These are phyloP conservation scores for Amphiduros pacificus DNA, from an alignment of 2,888 invertebrate species.

Conservation along the genomic window DNA sequence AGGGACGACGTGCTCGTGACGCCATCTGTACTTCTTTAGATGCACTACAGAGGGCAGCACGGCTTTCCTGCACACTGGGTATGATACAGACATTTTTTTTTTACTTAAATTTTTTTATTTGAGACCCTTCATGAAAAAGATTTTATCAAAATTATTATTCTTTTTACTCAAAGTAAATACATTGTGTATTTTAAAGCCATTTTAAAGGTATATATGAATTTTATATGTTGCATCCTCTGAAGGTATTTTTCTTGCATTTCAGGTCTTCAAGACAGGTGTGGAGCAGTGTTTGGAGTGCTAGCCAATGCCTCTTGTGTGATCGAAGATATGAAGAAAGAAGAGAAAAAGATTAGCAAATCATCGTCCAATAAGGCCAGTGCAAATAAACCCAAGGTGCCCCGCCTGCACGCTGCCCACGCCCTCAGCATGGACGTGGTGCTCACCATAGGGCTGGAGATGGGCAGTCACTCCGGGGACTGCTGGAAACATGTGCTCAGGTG, in stretches of 20 bases:
- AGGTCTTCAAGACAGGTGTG: conserved; percentile 86
- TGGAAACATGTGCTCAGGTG: conserved; percentile 92
- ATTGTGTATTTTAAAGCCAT: too few species aligned
- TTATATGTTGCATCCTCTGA: too few species aligned
- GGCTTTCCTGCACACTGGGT: conserved; percentile 83
- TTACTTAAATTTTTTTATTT: too few species aligned
- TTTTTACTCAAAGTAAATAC: too few species aligned
- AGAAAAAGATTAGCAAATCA: conserved; percentile 6
- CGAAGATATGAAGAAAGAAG: conserved; percentile 26
- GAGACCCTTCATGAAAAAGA: too few species aligned
- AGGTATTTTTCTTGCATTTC: conserved; percentile 13
- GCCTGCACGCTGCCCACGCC: conserved; percentile 85
- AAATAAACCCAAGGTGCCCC: conserved; percentile 40
- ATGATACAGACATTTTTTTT: too few species aligned
- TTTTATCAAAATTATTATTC: too few species aligned
- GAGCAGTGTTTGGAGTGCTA: conserved; percentile 82
- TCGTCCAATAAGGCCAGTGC: neutral
- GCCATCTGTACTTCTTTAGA: conserved; percentile 85
- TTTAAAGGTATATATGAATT: too few species aligned
- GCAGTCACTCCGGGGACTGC: conserved; percentile 88
- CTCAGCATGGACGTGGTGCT: conserved; percentile 89
- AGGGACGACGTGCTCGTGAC: conserved; percentile 67
- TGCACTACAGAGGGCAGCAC: conserved; percentile 88
- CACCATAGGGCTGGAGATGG: conserved; percentile 83
- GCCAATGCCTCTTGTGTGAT: conserved; percentile 80